Base-by-base conservation (phyloP, 2,888 invertebrate species). In the Nomada flava region DNA sequence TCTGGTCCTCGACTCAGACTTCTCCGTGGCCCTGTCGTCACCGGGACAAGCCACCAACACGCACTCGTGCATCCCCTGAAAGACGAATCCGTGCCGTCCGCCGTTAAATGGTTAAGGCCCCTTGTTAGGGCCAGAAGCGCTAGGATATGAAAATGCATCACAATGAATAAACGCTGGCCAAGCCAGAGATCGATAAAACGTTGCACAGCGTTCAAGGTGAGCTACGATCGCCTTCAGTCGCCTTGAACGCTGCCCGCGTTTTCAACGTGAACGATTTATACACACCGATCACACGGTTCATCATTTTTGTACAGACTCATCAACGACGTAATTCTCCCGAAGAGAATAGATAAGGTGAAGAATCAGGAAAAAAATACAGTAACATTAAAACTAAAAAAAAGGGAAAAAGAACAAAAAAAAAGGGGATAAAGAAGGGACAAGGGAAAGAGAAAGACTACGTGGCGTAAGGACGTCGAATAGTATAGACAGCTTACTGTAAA, bases 1-100 rank as follows among this genome's bases (percentile, higher is more conserved):
- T 94, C 95, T 98, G 89, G 96, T 97, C 1, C 94, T 98, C 68
- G 97, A 97, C 86, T 96, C 97, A 18, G 97, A 98, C 93, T 96
- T 96, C 91, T 96, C 96, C 89, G 96, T 98, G 64, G 96, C 96
- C 18, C 95, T 97, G 59, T 96, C 96, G 10, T 94, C 96, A 57
- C 95, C 95, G 15, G 96, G 96, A 78, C 95, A 96, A 67, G 95
- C 95, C 1, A 95, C 95, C 91, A 95, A 95, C 72, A 95, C 95
- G 90, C 95, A 93, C 81, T 91, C 92, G 76, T 93, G 93, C 85
- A 92, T 93, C 86, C 93, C 93, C 87, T 93, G 93, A 93, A 91
- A 84, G 63, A 79, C 65, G 36, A 36, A 83, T 72, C 83, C 50
- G 68, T 83, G 82, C 86, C 86, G 86, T 87, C 82, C 82, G 72